Conservation (phyloP, 2,113 vertebrate species). For the Platichthys flesus region DNA sequence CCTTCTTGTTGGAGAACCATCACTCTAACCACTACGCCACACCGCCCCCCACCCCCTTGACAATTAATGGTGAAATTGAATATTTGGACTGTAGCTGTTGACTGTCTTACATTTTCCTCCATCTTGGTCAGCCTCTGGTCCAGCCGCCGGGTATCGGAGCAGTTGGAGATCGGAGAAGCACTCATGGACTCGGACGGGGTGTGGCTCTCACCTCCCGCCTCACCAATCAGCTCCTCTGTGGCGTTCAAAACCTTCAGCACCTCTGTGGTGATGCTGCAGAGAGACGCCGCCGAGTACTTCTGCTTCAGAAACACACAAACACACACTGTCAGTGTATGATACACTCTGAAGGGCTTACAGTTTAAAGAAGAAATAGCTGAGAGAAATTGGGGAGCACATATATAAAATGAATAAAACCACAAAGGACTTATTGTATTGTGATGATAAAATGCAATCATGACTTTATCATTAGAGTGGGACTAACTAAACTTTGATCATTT, state of each 20-base stretch:
- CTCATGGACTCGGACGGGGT: constrained; percentile 74
- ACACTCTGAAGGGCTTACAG: neutral
- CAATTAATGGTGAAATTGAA: too few relatives aligned
- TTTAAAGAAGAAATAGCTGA: neutral
- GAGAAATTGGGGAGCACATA: too few relatives aligned
- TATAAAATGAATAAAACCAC: too few relatives aligned
- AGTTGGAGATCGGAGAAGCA: constrained; percentile 80
- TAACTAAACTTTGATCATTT: too few relatives aligned
- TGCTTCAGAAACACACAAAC: constrained; percentile 75
- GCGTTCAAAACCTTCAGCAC: constrained; percentile 96
- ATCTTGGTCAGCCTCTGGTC: constrained; percentile 93
- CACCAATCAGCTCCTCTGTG: constrained; percentile 94
- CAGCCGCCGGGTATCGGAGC: constrained; percentile 84
- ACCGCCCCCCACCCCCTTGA: too few relatives aligned
- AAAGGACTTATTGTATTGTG: too few relatives aligned
- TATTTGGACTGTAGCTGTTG: neutral
- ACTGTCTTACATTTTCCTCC: constrained; percentile 93
- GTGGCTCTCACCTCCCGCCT: constrained; percentile 83
- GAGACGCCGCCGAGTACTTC: constrained; percentile 96
- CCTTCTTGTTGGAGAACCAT: too few relatives aligned
- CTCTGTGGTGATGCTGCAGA: constrained; percentile 98
- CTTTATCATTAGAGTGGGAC: too few relatives aligned
- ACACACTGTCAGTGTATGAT: neutral
- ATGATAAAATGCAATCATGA: too few relatives aligned
- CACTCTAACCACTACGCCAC: too few relatives aligned